Evolutionary conservation across 2,113 vertebrate genomes (phyloP).

Genomic region (Odontesthes bonariensis): DNA sequence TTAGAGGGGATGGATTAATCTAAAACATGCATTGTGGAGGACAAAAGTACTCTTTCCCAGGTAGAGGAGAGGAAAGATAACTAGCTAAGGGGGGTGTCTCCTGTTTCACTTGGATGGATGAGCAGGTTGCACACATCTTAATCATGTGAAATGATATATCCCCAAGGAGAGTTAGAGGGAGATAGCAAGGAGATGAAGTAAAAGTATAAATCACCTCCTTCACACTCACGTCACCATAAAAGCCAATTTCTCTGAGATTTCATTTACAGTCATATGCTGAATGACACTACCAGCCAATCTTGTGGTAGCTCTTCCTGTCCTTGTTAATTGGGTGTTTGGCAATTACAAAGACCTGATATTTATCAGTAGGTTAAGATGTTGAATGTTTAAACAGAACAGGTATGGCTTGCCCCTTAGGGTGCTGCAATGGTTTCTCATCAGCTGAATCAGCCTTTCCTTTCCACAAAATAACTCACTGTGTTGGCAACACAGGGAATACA

Average conservation of each 20-base stretch:
- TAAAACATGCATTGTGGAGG: neutral
- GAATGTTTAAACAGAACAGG: constrained; percentile 67
- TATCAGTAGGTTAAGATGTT: constrained; percentile 49
- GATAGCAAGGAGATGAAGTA: constrained; percentile 37
- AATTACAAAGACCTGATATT: constrained; percentile 57
- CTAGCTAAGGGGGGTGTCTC: constrained; percentile 38
- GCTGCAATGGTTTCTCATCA: constrained; percentile 30
- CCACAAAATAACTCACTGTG: constrained; percentile 43
- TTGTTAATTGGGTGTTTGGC: constrained; percentile 56
- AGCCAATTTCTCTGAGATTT: constrained; percentile 46
- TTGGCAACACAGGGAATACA: constrained; percentile 31
- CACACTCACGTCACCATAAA: constrained; percentile 19
- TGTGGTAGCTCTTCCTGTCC: constrained; percentile 26
- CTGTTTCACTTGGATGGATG: constrained; percentile 48
- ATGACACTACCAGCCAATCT: constrained; percentile 49
- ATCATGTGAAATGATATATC: constrained; percentile 68
- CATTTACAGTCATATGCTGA: constrained; percentile 32
- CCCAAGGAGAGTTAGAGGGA: constrained; percentile 37
- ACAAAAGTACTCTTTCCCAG: neutral
- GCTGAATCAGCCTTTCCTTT: constrained; percentile 44
- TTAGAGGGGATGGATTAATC: constrained; percentile 49
- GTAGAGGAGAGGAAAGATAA: constrained; percentile 27
- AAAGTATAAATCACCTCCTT: constrained; percentile 49
- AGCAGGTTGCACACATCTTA: constrained; percentile 65
- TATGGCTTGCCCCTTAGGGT: constrained; percentile 38